phyloP scores from a whole-genome alignment of 2,888 invertebrate genomes.

The Lithosia quadra region DNA sequence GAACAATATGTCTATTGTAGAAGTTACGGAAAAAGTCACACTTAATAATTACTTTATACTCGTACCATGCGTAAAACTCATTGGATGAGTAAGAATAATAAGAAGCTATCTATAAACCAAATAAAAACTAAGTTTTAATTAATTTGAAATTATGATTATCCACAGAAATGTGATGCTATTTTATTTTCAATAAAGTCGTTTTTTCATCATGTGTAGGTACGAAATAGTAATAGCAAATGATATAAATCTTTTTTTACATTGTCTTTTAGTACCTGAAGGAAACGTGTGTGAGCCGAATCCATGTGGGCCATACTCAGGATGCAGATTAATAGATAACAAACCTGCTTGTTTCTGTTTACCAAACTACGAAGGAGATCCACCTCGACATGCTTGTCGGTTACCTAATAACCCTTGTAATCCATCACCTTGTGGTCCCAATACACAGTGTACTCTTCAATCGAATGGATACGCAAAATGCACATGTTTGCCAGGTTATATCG shows the following conservation, averaged over 20 bases:
- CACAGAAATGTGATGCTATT: too few species aligned
- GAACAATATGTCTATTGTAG: too few species aligned
- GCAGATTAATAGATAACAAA: conserved; percentile 91
- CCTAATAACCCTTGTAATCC: conserved; percentile 94
- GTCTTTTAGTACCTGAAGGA: conserved; percentile 93
- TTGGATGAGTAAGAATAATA: too few species aligned
- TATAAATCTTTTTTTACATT: neutral
- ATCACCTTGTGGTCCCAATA: conserved; percentile 95
- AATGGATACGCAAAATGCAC: conserved; percentile 96
- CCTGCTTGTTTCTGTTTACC: conserved; percentile 96
- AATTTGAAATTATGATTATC: neutral
- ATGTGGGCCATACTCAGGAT: conserved; percentile 94
- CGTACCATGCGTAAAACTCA: too few species aligned
- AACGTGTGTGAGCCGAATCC: conserved; percentile 94
- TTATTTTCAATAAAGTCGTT: too few species aligned
- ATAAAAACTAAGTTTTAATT: neutral
- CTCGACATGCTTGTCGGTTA: conserved; percentile 89
- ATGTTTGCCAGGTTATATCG: conserved; percentile 93
- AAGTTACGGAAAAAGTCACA: too few species aligned
- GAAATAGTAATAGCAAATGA: neutral
- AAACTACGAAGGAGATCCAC: conserved; percentile 95
- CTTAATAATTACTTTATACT: too few species aligned
- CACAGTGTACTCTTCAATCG: conserved; percentile 91
- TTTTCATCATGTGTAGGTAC: too few species aligned
- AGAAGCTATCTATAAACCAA: neutral